A percentile compares a stretch with the other conserved stretches of the same genome.
These are phyloP conservation scores for Ochropleura plecta DNA, from an alignment of 2,888 invertebrate species.

Conservation along the genomic window DNA sequence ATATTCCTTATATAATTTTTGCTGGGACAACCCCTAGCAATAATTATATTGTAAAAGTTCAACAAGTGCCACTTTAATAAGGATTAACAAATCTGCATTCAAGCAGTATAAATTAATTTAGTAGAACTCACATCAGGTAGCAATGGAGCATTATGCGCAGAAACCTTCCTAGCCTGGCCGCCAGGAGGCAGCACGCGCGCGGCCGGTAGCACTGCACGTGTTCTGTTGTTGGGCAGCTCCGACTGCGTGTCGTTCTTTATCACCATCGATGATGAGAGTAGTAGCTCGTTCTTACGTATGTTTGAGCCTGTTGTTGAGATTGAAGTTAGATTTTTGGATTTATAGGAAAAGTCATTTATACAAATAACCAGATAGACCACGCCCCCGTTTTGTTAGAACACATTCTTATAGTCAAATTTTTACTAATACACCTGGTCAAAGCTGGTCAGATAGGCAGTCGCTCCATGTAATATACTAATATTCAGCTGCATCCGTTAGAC, in stretches of 20 bases:
- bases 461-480: too few species aligned
- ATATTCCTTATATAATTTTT: background rate
- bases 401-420: background rate
- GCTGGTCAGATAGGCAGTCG: too few species aligned
- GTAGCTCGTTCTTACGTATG: conserved; percentile 91
- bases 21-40: background rate
- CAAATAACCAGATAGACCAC: background rate
- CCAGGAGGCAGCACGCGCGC: conserved; percentile 78
- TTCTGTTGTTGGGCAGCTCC: conserved; percentile 91
- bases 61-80: background rate
- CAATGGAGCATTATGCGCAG: conserved; percentile 84
- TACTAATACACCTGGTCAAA: too few species aligned
- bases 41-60: background rate
- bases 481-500: too few species aligned
- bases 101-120: background rate
- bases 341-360: background rate
- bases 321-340: background rate
- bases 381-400: background rate
- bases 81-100: background rate
- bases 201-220: conserved; percentile 78
- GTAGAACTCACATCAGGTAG: conserved; percentile 83
- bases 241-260: conserved; percentile 95
- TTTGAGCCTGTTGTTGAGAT: conserved; percentile 77
- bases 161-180: conserved; percentile 80
- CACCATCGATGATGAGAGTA: conserved; percentile 91